Conservation (phyloP, 2,888 invertebrate genomes). For the Nipponacmea schrenckii region DNA sequence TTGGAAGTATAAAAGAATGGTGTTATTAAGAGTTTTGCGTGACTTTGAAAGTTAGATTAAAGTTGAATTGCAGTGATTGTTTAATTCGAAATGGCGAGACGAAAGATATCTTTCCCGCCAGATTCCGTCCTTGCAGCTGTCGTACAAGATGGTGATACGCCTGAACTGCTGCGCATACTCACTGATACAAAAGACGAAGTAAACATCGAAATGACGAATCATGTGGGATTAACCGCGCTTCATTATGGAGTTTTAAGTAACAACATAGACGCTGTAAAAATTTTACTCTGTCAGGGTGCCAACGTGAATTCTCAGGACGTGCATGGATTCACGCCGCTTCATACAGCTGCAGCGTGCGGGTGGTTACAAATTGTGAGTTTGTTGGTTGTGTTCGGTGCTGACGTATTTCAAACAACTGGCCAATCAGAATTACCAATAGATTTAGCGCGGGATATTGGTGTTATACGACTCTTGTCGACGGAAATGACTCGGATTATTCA, state of each 20-base stretch:
- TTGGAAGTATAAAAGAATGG: too few species aligned
- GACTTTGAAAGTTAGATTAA: too few species aligned
- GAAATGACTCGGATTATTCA: slow-evolving; percentile 54
- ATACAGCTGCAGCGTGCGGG: slow-evolving; percentile 60
- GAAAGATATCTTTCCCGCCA: slow-evolving; percentile 56
- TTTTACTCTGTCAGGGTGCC: slow-evolving; percentile 52
- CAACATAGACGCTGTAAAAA: slow-evolving; percentile 59
- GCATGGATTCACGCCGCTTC: slow-evolving; percentile 57
- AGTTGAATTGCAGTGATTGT: too few species aligned
- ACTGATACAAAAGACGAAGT: slow-evolving; percentile 34
- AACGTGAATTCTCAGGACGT: slow-evolving; percentile 54
- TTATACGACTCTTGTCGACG: slow-evolving; percentile 44
- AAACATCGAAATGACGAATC: slow-evolving; percentile 54
- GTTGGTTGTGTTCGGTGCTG: slow-evolving; percentile 54
- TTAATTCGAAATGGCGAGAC: slow-evolving; percentile 8
- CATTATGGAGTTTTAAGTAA: slow-evolving; percentile 60
- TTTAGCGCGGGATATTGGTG: slow-evolving; percentile 52
- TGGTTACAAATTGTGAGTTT: slow-evolving; percentile 55
- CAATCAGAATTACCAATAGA: slow-evolving; percentile 56
- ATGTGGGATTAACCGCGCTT: slow-evolving; percentile 57
- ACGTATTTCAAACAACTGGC: slow-evolving; percentile 50
- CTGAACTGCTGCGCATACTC: slow-evolving; percentile 49
- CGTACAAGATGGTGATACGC: slow-evolving; percentile 58
- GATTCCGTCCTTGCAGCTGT: slow-evolving; percentile 58
- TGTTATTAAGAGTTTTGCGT: too few species aligned